Percentiles rank a stretch among this genome's conserved stretches.
phyloP scores from a whole-genome alignment of 2,113 vertebrate genomes.

The Nycticebus coucang region DNA sequence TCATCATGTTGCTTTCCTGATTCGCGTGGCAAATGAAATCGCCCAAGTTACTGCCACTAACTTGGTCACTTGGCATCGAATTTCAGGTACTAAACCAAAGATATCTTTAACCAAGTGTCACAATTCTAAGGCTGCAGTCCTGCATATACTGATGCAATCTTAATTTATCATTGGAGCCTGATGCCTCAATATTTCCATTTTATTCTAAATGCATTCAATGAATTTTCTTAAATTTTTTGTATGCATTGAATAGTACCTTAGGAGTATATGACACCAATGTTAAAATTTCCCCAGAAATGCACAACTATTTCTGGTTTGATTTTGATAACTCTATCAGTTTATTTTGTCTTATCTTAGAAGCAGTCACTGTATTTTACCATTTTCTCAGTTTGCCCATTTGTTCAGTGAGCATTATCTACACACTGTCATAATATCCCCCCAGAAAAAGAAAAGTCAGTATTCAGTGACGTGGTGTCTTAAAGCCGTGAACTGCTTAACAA shows the following conservation, averaged over 20 bases:
- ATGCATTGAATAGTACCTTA: no score
- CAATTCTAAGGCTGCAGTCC: background rate
- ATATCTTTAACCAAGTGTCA: background rate
- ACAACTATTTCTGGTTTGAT: background rate
- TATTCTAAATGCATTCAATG: background rate
- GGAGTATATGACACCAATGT: background rate
- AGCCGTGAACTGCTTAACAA: background rate
- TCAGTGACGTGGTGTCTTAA: background rate
- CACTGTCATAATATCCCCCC: background rate
- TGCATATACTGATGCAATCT: background rate
- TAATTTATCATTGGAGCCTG: background rate
- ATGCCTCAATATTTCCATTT: slow-evolving; percentile 10
- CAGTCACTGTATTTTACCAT: background rate
- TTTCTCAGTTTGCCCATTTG: background rate
- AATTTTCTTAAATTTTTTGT: background rate
- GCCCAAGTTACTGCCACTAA: background rate
- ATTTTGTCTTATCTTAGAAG: background rate
- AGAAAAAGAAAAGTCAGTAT: background rate
- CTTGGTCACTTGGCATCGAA: background rate
- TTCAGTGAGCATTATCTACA: background rate
- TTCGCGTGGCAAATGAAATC: background rate
- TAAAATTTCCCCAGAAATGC: background rate
- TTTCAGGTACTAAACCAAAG: background rate
- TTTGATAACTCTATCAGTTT: background rate
- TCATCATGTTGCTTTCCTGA: background rate